phyloP scores from a whole-genome alignment of 2,797 vertebrate genomes.

The Eulemur rubriventer region DNA sequence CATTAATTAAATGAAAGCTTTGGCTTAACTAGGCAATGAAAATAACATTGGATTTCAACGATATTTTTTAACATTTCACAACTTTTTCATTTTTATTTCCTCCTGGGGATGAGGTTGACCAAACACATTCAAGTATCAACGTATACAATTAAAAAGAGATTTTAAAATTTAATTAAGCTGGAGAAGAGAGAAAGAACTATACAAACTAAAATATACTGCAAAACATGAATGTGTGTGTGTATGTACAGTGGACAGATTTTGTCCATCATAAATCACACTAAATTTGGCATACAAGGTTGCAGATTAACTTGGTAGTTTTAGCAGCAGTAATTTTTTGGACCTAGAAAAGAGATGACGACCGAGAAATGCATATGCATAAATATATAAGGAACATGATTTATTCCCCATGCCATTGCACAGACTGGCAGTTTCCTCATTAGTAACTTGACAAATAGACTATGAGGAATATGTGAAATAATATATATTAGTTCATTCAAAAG shows the following conservation, averaged over 20 bases:
- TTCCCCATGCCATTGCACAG: not conserved
- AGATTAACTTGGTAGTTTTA: constrained; percentile 13
- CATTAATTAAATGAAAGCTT: not conserved
- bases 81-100: not conserved
- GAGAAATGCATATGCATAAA: not conserved
- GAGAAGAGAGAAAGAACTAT: not conserved
- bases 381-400: not conserved
- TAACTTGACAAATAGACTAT: not conserved
- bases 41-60: constrained; percentile 7
- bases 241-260: not conserved
- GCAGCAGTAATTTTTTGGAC: not conserved
- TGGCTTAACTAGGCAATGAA: not conserved
- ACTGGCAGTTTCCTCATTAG: not conserved
- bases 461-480: not conserved
- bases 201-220: not conserved
- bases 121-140: not conserved
- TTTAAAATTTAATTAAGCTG: not conserved
- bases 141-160: not conserved
- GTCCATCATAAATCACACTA: not conserved
- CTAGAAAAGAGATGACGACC: not conserved
- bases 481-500: not conserved
- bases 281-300: not conserved
- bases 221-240: not conserved
- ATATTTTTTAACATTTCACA: not conserved
- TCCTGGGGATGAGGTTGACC: not conserved